These are phyloP conservation scores for Bolinopsis microptera DNA, from an alignment of 37 sponge, comb jelly and placozoan species.

Conservation along the genomic window DNA sequence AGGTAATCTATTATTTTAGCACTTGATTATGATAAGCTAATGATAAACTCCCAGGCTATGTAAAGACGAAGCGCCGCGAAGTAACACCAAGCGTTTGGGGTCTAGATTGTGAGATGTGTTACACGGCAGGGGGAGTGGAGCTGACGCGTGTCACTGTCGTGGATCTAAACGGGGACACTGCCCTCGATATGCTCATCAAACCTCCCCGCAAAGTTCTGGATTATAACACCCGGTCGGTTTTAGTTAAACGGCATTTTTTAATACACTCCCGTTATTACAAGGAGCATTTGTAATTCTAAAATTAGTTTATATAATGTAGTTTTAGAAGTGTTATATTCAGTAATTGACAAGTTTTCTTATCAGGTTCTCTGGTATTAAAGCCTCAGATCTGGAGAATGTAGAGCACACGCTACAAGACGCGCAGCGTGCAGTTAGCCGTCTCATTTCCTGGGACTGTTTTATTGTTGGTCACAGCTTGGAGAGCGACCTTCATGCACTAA, in stretches of 20 bases:
- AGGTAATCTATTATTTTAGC: no score
- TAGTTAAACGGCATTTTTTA: no score
- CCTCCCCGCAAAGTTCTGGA: conserved; percentile 42
- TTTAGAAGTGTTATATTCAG: no score
- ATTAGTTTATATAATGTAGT: no score
- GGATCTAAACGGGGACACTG: conserved; percentile 13
- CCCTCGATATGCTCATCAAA: conserved; percentile 19
- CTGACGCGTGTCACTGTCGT: conserved; percentile 39
- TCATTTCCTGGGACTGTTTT: conserved; percentile 17
- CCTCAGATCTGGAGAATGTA: background rate
- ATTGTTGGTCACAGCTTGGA: conserved; percentile 56
- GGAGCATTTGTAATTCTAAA: no score
- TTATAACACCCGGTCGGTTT: conserved; percentile 42
- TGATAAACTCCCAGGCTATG: no score
- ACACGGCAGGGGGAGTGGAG: conserved; percentile 62
- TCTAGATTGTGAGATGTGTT: conserved; percentile 52
- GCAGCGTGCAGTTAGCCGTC: background rate
- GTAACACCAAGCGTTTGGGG: conserved; percentile 5
- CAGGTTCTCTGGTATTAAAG: conserved; percentile 56
- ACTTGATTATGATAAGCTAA: no score
- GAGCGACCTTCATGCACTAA: conserved; percentile 52
- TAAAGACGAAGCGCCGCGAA: background rate
- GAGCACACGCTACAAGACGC: conserved; percentile 13
- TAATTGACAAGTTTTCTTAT: background rate
- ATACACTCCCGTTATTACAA: no score